Percentiles rank a stretch among this genome's conserved stretches.
Conservation (phyloP, 2,113 vertebrate genomes). For the Pyxicephalus adspersus region DNA sequence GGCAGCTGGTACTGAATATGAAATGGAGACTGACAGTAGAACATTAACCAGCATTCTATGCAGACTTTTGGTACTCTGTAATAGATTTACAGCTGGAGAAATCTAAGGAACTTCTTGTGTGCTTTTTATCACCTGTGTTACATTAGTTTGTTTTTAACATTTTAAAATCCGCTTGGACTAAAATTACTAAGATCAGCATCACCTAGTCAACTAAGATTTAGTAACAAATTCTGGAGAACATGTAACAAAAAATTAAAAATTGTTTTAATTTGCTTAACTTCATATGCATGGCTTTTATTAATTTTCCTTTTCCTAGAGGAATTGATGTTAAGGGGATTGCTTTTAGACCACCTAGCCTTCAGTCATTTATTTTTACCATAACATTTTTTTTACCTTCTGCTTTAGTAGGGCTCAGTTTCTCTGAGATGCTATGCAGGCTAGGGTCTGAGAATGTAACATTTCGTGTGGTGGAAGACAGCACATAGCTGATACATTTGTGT, state of each 20-base stretch:
- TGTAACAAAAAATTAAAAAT: not conserved
- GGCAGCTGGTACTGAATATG: constrained; percentile 66
- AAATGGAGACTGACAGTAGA: constrained; percentile 51
- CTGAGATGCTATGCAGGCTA: no score
- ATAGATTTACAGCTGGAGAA: constrained; percentile 39
- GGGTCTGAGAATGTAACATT: no score
- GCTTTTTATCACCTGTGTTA: not conserved
- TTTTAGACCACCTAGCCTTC: not conserved
- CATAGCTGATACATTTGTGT: no score
- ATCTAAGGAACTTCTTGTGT: not conserved
- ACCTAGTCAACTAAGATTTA: not conserved
- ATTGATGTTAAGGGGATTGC: not conserved
- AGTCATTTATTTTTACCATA: not conserved
- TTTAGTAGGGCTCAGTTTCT: no score
- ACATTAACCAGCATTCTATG: not conserved
- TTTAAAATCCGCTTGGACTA: not conserved
- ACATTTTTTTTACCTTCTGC: not conserved
- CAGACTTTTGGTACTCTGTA: constrained; percentile 8
- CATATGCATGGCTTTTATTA: not conserved
- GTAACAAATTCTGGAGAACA: not conserved
- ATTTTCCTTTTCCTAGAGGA: not conserved
- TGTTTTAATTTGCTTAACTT: not conserved
- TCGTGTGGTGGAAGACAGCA: no score
- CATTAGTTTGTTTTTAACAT: constrained; percentile 9
- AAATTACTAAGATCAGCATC: not conserved